These are phyloP conservation scores for Tupaia chinensis DNA, from an alignment of 2,113 vertebrate species.

Conservation along the genomic window DNA sequence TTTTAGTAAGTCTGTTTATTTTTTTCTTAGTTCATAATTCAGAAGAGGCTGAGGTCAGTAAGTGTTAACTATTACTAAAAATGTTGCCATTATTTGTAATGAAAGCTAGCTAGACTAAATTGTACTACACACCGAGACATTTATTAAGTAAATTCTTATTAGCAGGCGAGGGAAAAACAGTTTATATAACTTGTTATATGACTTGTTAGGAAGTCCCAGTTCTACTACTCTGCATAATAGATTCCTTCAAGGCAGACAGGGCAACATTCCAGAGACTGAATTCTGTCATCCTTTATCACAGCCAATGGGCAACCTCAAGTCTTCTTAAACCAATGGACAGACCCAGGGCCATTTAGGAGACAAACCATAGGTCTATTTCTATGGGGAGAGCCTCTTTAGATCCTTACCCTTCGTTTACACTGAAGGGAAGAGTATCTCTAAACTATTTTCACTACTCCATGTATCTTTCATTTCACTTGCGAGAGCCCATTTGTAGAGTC, in stretches of 20 bases:
- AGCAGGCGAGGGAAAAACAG: background rate
- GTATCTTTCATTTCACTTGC: conserved; percentile 37
- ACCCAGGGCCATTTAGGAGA: background rate
- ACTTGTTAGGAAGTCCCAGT: background rate
- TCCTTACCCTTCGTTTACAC: background rate
- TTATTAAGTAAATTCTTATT: background rate
- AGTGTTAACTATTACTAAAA: background rate
- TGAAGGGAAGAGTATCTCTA: background rate
- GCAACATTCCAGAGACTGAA: background rate
- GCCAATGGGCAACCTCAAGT: background rate
- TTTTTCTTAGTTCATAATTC: background rate
- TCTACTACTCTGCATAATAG: background rate
- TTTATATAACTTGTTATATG: background rate
- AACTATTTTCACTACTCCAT: background rate
- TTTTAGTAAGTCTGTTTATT: background rate
- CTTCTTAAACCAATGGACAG: background rate
- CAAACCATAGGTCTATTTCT: background rate
- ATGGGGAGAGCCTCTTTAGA: background rate
- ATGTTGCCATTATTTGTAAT: background rate
- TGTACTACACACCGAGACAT: background rate
- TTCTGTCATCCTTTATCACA: background rate
- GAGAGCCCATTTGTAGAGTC: background rate
- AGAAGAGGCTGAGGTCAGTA: background rate
- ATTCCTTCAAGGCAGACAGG: background rate
- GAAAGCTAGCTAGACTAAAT: background rate